phyloP scores from a whole-genome alignment of 1,140 invertebrate species.

The Triops cancriformis region DNA sequence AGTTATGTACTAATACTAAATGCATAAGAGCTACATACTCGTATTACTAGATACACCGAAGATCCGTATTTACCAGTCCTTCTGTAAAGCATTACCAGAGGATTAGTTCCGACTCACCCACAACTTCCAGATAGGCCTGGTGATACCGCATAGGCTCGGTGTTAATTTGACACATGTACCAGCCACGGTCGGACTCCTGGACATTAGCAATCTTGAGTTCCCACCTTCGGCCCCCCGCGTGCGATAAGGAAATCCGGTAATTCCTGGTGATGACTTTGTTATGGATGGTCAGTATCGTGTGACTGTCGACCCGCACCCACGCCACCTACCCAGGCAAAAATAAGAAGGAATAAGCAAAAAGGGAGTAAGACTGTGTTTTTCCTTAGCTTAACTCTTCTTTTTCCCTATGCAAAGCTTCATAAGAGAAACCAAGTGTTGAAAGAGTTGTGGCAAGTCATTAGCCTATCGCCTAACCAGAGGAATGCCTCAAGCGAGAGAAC shows the following conservation, averaged over 20 bases:
- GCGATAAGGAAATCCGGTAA: slow-evolving; percentile 27
- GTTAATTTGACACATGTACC: slow-evolving; percentile 47
- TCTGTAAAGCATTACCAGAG: too few relatives aligned
- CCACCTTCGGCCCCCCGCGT: slow-evolving; percentile 26
- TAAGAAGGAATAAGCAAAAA: not conserved
- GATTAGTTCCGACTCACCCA: slow-evolving; percentile 30
- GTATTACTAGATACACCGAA: too few relatives aligned
- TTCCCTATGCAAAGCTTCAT: not conserved
- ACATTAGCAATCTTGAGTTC: slow-evolving; percentile 58
- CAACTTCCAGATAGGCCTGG: slow-evolving; percentile 32
- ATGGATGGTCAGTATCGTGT: slow-evolving; percentile 25
- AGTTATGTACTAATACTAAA: too few relatives aligned
- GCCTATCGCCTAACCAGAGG: not conserved
- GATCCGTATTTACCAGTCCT: too few relatives aligned
- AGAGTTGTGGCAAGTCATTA: not conserved
- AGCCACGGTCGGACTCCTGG: slow-evolving; percentile 68
- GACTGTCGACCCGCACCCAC: slow-evolving; percentile 25
- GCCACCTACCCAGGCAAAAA: slow-evolving; percentile 14
- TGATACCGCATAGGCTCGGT: slow-evolving; percentile 33
- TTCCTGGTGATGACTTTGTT: slow-evolving; percentile 29
- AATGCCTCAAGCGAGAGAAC: not conserved
- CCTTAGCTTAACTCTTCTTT: not conserved
- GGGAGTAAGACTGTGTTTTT: not conserved
- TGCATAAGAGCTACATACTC: too few relatives aligned
- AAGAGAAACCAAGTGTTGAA: not conserved